phyloP scores from a whole-genome alignment of 2,113 vertebrate species.

The Thymallus thymallus region DNA sequence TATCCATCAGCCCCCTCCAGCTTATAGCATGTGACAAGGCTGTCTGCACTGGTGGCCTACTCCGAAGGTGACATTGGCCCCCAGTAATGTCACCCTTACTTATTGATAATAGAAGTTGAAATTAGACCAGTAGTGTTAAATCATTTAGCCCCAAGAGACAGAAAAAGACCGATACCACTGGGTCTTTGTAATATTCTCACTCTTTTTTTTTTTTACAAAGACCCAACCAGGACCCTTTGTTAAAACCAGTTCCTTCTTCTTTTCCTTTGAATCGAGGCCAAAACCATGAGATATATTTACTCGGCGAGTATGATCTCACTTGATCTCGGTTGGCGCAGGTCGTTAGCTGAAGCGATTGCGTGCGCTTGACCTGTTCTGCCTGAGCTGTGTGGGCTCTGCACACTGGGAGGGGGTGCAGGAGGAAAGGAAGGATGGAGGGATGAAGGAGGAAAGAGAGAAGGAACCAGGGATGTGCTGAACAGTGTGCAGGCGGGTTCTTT shows the following conservation, averaged over 20 bases:
- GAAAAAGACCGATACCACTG: too few relatives aligned
- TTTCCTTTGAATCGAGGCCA: conserved; percentile 48
- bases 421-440: too few relatives aligned
- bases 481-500: too few relatives aligned
- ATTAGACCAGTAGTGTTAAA: too few relatives aligned
- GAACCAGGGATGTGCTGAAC: background rate
- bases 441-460: conserved; percentile 9
- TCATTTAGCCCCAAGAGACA: too few relatives aligned
- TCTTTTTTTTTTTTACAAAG: background rate
- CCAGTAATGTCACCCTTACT: conserved; percentile 20
- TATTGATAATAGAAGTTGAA: background rate
- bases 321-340: conserved; percentile 44
- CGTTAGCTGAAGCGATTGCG: conserved; percentile 58
- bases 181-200: too few relatives aligned
- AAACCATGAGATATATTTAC: conserved; percentile 36
- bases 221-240: background rate
- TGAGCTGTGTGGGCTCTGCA: conserved; percentile 27
- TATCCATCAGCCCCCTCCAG: conserved; percentile 3
- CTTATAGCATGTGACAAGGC: conserved; percentile 5
- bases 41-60: background rate
- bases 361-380: conserved; percentile 57
- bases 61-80: conserved; percentile 49
- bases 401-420: background rate
- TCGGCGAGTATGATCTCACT: conserved; percentile 49
- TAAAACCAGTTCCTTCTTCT: conserved; percentile 43